Base-by-base conservation (phyloP, 2,888 invertebrate species). In the Dorcus hopei region DNA sequence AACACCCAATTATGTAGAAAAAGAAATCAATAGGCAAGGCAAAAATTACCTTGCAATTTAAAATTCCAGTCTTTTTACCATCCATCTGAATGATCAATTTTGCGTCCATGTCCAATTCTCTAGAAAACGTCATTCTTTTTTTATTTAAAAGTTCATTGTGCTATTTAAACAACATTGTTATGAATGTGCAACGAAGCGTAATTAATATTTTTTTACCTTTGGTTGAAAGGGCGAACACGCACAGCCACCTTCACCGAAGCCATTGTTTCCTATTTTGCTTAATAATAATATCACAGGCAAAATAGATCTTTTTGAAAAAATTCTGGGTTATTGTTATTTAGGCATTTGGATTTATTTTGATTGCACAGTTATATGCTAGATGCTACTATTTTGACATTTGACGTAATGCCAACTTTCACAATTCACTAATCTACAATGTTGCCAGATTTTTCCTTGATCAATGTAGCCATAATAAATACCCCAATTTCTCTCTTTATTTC, bases 241-340 rank as follows among this genome's bases (percentile, higher is more conserved):
- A 93, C 93, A 74, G 93, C 93, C 77, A 93, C 93, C 85, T 93
- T 93, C 74, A 95, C 90, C 72, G 94, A 94, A 76, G 94, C 93
- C 93, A 93, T 93, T 80, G 74, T 82, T 77, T 45, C 3, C 38
- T 49, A 43, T 11, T 56, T n/a, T 43, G 38, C 11, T 53, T n/a
- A n/a, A n/a, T n/a, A n/a, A n/a, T 53, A 47, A 52, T 38, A 53
- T 50, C 53, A 54, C 53, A 50, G 38, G 23, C 54, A 52, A 58
- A 53, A 42, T 45, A 50, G 38, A 50, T 39, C 42, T 53, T 45
- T 2, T 9, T 11, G 3, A 3, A 14, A 19, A 38, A 49, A 49
- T 33, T 38, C 9, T 9, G 11, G 38, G 33, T 49, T 38, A 49
- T n/a, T n/a, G n/a, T 50, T 54, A 50, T 42, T 57, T 48, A 50